Percentiles rank a stretch among this genome's conserved stretches.
Evolutionary conservation across 2,797 vertebrate genomes (phyloP).

Genomic region (Limosa lapponica): DNA sequence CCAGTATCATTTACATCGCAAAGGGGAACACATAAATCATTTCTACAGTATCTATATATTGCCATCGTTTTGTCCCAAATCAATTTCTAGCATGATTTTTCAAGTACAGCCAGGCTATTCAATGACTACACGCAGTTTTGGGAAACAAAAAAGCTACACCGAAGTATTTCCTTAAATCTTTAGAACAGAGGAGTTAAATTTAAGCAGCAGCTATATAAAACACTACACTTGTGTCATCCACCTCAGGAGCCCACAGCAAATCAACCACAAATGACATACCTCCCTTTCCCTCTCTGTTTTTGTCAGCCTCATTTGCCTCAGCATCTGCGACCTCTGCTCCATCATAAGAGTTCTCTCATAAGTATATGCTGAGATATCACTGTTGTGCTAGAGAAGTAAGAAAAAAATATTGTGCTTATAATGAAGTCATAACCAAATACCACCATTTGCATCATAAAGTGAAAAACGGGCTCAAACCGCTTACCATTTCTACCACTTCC

Average conservation of each 20-base stretch:
- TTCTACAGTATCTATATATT: background rate
- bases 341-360: constrained; percentile 98
- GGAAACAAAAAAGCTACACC: background rate
- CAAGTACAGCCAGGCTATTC: background rate
- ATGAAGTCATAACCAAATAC: background rate
- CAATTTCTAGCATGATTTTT: background rate
- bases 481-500: constrained; percentile 99
- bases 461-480: background rate
- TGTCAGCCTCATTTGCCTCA: constrained; percentile 96
- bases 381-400: constrained; percentile 85
- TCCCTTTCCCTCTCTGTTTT: constrained; percentile 93
- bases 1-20: background rate
- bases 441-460: background rate
- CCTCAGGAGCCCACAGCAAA: background rate
- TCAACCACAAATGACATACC: constrained; percentile 75
- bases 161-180: background rate
- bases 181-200: background rate
- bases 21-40: background rate
- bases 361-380: constrained; percentile 97
- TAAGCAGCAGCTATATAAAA: background rate
- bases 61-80: background rate
- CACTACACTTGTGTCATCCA: background rate
- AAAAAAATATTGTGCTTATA: background rate
- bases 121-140: background rate
- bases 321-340: constrained; percentile 98